Evolutionary conservation across 2,797 vertebrate species (phyloP).

Genomic region (Anisognathus igniventris): DNA sequence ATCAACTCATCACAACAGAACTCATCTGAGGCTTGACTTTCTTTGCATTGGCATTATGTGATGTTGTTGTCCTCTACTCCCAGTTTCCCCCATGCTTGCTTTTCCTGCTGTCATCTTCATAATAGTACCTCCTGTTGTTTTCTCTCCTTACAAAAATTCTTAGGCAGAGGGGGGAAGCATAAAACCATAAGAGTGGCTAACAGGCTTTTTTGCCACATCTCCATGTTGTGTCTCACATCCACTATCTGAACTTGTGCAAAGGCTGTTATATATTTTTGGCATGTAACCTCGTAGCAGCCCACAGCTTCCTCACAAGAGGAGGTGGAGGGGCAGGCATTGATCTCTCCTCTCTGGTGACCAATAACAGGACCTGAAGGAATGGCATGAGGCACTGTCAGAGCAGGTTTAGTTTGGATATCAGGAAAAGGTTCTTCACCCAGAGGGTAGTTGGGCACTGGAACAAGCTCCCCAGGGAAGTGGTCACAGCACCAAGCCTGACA

Average conservation of each 20-base stretch:
- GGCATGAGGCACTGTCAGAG: neutral
- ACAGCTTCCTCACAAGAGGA: neutral
- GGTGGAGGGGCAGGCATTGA: neutral
- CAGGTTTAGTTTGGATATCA: neutral
- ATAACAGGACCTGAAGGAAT: neutral
- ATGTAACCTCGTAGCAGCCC: neutral
- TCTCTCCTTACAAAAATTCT: neutral
- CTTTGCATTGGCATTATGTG: neutral
- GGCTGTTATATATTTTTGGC: neutral
- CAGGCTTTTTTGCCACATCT: neutral
- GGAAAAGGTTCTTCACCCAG: neutral
- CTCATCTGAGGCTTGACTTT: neutral
- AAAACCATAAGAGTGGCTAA: neutral
- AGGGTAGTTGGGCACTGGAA: neutral
- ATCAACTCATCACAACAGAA: neutral
- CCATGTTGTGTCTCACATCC: neutral
- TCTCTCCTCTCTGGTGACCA: neutral
- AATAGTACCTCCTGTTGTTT: neutral
- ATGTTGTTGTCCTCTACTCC: neutral
- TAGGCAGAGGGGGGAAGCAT: fast-evolving
- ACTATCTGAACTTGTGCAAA: neutral
- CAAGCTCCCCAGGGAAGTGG: neutral
- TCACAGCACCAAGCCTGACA: neutral
- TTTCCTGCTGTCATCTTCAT: neutral
- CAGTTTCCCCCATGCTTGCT: neutral